Conservation (phyloP, 2,888 invertebrate species). For the Idaea aversata region DNA sequence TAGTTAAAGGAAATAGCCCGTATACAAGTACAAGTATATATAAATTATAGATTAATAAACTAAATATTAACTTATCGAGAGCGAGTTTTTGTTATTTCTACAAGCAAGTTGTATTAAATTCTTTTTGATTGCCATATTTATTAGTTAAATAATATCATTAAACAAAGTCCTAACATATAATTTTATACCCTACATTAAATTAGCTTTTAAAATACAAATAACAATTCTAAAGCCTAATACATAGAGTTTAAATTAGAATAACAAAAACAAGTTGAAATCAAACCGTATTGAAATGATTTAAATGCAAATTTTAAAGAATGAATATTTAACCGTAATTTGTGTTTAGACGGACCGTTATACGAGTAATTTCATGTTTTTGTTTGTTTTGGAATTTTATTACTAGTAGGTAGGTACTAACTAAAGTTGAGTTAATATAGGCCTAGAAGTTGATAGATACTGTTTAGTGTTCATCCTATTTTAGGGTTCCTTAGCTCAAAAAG, state of each 20-base stretch:
- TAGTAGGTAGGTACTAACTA: neutral
- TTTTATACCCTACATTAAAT: neutral
- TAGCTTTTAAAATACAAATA: neutral
- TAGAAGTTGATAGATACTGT: too few relatives aligned
- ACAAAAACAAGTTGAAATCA: neutral
- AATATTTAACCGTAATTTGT: neutral
- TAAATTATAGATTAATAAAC: too few relatives aligned
- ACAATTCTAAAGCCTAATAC: neutral
- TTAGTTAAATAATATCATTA: neutral
- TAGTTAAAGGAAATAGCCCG: too few relatives aligned
- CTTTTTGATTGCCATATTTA: neutral
- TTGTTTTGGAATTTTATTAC: neutral
- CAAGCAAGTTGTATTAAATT: neutral
- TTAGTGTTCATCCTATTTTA: too few relatives aligned
- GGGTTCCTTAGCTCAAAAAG: too few relatives aligned
- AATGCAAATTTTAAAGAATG: constrained; percentile 1
- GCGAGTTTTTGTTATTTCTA: neutral
- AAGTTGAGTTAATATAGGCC: too few relatives aligned
- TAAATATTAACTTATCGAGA: too few relatives aligned
- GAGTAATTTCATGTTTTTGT: neutral
- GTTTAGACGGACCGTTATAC: neutral
- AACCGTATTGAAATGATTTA: neutral
- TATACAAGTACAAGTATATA: too few relatives aligned
- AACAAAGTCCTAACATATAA: neutral
- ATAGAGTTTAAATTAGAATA: neutral